Evolutionary conservation across 2,888 invertebrate genomes (phyloP).

Genomic region (Laothoe populi): DNA sequence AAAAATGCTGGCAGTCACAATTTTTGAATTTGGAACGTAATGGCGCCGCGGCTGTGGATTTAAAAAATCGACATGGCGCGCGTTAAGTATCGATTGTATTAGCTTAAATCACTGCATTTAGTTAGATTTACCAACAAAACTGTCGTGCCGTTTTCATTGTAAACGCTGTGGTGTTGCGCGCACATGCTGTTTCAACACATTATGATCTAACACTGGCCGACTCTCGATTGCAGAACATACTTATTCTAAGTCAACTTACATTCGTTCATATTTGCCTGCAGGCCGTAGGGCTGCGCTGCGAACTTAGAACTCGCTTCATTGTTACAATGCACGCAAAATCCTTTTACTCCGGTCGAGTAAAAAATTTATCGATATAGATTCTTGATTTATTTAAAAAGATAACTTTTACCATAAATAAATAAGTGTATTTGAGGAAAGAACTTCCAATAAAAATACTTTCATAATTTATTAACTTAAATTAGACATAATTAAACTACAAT

Average conservation of each 20-base stretch:
- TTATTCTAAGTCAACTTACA: constrained; percentile 86
- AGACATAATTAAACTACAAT: background rate
- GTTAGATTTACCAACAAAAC: constrained; percentile 49
- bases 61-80: constrained; percentile 51
- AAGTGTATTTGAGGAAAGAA: background rate
- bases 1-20: constrained; percentile 52
- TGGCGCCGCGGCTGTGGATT: constrained; percentile 35
- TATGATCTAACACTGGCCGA: constrained; percentile 85
- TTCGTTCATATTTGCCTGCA: constrained; percentile 85
- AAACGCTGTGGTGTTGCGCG: constrained; percentile 67
- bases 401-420: constrained; percentile 3
- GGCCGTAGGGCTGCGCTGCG: constrained; percentile 79
- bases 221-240: constrained; percentile 84
- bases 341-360: constrained; percentile 2
- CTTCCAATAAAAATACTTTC: no score
- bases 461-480: background rate
- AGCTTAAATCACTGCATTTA: constrained; percentile 33
- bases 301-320: constrained; percentile 48
- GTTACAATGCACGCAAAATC: constrained; percentile 17
- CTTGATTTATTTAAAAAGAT: background rate
- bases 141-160: constrained; percentile 71
- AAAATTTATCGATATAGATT: constrained; percentile 15
- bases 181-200: constrained; percentile 84
- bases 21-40: constrained; percentile 46
- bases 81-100: constrained; percentile 37